Evolutionary conservation across 2,888 invertebrate genomes (phyloP), one percentile per base, ranked within the genome.

Genomic region (Spodoptera littoralis): DNA sequence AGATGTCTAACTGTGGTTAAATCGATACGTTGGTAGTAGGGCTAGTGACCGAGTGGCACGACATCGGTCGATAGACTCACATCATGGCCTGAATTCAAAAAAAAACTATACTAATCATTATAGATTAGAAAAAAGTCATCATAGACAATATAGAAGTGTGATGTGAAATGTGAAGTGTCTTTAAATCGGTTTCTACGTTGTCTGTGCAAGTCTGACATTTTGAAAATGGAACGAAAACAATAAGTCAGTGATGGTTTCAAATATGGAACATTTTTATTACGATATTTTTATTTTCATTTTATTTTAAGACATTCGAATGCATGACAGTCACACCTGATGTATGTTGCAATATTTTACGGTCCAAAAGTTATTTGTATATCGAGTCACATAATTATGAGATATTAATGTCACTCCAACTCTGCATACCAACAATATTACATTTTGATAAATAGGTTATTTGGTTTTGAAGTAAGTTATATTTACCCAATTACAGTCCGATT

Each of bases 21-120:
- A 90, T 90, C 90, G 83, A 90, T 90, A 88, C 61, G 69, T 67
- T 75, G 69, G 78, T 72, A 68, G 77, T 79, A 81, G 76, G 85
- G 85, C 84, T 83, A 85, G 86, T 83, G 87, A 83, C 87, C 86
- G 87, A 83, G 73, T 82, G 78, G 80, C 84, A 82, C 79, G 81
- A 61, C 73, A 79, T 44, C 70, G 77, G 72, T 79, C 83, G 85
- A 85, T 88, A 55, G 13, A 54, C 66, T 57, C 60, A 65, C 62
- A 66, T 72, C 62, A 78, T 63, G 66, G 57, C 63, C 60, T 48
- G 46, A 43, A 58, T 52, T 51, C 43, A 43, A 42, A 45, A 51
- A 13, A 59, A 52, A 44, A 56, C n/a, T n/a, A n/a, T n/a, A 47
- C 22, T 41, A n/a, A n/a, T n/a, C n/a, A 47, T 64, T 42, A n/a